Conservation (phyloP, 2,888 invertebrate species). For the Amphipoea oculea region DNA sequence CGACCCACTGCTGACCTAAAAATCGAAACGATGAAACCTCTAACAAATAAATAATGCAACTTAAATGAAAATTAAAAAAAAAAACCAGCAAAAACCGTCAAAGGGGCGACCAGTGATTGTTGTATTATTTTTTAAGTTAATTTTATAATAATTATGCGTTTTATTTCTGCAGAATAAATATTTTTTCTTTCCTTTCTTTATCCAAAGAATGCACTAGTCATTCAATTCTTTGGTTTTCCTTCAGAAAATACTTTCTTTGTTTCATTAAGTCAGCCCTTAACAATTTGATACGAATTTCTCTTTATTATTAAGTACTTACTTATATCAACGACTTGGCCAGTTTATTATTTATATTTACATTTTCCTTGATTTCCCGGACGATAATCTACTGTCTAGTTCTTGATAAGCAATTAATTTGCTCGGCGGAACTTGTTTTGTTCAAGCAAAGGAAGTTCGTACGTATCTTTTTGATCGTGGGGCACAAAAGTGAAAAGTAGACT, state of each 20-base stretch:
- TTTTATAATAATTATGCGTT: background rate
- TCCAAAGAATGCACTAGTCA: background rate
- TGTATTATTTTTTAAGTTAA: no score
- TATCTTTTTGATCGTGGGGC: constrained; percentile 25
- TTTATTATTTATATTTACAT: constrained; percentile 11
- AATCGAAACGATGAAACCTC: background rate
- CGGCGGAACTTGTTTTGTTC: constrained; percentile 17
- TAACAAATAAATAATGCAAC: background rate
- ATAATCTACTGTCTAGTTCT: constrained; percentile 36
- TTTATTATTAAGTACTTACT: constrained; percentile 11
- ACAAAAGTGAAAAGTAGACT: constrained; percentile 54
- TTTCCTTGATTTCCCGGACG: constrained; percentile 19
- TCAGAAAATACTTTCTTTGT: background rate
- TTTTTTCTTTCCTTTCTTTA: background rate
- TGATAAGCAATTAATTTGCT: constrained; percentile 22
- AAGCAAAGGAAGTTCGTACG: constrained; percentile 14
- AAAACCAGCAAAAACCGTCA: background rate
- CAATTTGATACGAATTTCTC: background rate
- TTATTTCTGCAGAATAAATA: background rate
- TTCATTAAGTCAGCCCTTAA: background rate
- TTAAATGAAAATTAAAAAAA: background rate
- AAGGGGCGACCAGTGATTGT: background rate
- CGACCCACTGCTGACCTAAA: background rate
- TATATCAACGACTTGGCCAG: constrained; percentile 1
- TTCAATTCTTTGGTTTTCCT: background rate